Base-by-base conservation (phyloP, 2,113 vertebrate genomes). In the Engystomops pustulosus region DNA sequence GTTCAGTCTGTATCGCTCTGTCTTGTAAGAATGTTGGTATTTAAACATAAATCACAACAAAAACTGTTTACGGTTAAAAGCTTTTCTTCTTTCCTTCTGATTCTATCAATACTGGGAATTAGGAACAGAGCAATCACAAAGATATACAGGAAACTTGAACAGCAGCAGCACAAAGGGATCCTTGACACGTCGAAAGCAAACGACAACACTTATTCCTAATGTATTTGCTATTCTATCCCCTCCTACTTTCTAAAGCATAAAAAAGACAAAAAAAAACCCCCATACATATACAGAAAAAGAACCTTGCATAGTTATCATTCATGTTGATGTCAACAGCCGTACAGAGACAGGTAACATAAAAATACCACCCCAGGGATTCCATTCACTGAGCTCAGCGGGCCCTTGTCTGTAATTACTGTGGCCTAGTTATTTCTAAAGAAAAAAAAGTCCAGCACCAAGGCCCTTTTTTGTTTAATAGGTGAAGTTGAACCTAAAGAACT, bases 401-500 rank as follows among this genome's bases (percentile, higher is more conserved):
- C 82, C 86, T 85, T 87, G 76, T 81, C 89, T 91, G 91, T 92
- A 92, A 95, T 94, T 93, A 91, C 91, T 75, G 18, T 89, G 92
- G 90, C 93, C 94, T 94, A 93, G 90, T 93, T 94, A 93, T 92
- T 93, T 91, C 90, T 91, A 88, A 68, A 76, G 71, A 36, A 51
- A 91, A 90, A 91, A 90, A 92, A 90, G 93, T 94, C 93, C 92
- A 89, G 88, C 87, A 90, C 89, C 86, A 89, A 70, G 92, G 91
- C 88, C 71, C 91, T 90, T 87, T 90, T 87, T 85, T 91, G 91
- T 85, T 93, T 93, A 92, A 93, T 93, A 94, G 92, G 93, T 94
- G 93, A 95, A 93, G 93, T 92, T 93, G 93, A 94, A 94, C 91
- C 91, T 93, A 94, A 93, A 94, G 93, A 92, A 92, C 94, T 95